These are phyloP conservation scores for Nerophis lumbriciformis DNA, from an alignment of 2,113 vertebrate species.

Conservation along the genomic window DNA sequence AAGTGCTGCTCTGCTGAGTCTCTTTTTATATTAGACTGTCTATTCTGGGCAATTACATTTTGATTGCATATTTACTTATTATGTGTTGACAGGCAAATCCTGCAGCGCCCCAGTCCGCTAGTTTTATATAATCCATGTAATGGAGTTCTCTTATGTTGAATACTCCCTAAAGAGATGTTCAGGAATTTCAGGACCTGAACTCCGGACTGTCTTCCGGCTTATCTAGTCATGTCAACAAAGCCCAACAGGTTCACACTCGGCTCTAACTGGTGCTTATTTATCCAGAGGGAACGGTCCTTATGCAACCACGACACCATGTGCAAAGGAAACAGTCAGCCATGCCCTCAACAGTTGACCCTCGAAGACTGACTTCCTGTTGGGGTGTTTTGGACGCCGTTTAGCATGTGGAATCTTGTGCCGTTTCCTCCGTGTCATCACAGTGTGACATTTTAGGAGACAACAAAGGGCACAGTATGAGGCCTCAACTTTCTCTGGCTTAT, in stretches of 20 bases:
- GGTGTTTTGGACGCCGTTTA: not conserved
- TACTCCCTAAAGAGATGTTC: conserved; percentile 29
- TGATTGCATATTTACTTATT: conserved; percentile 1
- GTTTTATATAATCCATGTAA: conserved; percentile 1
- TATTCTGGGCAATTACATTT: not conserved
- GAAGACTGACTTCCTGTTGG: conserved; percentile 39
- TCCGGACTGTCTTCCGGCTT: conserved; percentile 39
- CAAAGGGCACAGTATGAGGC: not conserved
- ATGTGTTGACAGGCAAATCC: not conserved
- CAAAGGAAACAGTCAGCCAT: conserved; percentile 29
- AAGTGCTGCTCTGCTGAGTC: not conserved
- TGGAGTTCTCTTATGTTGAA: conserved; percentile 18
- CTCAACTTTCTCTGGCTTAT: conserved; percentile 1
- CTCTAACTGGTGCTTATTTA: conserved; percentile 53
- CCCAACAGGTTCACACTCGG: conserved; percentile 42
- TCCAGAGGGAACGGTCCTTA: conserved; percentile 43
- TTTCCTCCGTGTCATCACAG: conserved; percentile 8
- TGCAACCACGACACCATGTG: conserved; percentile 29
- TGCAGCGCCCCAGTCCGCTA: not conserved
- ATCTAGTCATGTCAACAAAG: conserved; percentile 53
- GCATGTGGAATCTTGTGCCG: conserved; percentile 1
- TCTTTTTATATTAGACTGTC: not conserved
- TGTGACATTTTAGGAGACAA: not conserved
- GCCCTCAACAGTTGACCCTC: conserved; percentile 35
- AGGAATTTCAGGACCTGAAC: conserved; percentile 35